These are phyloP conservation scores for Dynastes hyllus DNA, from an alignment of 2,888 invertebrate genomes.

Conservation along the genomic window DNA sequence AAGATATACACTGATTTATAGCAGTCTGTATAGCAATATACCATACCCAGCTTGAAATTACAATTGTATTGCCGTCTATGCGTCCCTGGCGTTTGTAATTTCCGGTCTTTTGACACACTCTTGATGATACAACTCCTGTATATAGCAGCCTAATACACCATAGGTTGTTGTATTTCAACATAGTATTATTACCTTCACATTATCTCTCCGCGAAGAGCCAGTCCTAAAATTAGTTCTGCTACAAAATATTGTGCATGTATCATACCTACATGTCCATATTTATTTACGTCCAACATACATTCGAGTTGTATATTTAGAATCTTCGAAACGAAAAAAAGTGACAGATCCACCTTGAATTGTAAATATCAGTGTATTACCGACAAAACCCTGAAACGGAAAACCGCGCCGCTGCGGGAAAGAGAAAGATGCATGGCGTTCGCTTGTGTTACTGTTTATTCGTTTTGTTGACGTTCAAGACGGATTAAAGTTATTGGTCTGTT, in stretches of 20 bases:
- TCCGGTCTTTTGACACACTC: too few relatives aligned
- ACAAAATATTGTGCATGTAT: not conserved
- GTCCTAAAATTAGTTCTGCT: not conserved
- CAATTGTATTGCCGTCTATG: too few relatives aligned
- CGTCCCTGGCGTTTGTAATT: too few relatives aligned
- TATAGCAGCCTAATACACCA: too few relatives aligned
- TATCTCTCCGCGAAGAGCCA: not conserved
- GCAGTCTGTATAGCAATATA: too few relatives aligned
- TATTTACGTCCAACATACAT: conserved; percentile 28
- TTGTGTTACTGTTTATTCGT: conserved; percentile 14
- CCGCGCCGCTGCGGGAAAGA: not conserved
- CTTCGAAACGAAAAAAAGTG: conserved; percentile 19
- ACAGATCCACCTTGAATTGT: conserved; percentile 36
- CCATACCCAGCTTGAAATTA: too few relatives aligned
- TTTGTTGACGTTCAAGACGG: conserved; percentile 32
- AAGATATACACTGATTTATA: too few relatives aligned
- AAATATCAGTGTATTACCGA: conserved; percentile 24
- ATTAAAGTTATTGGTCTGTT: conserved; percentile 37
- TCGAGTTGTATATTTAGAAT: conserved; percentile 21
- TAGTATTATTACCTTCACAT: too few relatives aligned
- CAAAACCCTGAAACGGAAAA: conserved; percentile 12
- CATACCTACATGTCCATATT: conserved; percentile 16
- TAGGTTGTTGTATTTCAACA: too few relatives aligned
- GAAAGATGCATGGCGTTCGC: not conserved
- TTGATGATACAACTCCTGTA: too few relatives aligned